phyloP scores from a whole-genome alignment of 2,797 vertebrate species.

The Choloepus didactylus region DNA sequence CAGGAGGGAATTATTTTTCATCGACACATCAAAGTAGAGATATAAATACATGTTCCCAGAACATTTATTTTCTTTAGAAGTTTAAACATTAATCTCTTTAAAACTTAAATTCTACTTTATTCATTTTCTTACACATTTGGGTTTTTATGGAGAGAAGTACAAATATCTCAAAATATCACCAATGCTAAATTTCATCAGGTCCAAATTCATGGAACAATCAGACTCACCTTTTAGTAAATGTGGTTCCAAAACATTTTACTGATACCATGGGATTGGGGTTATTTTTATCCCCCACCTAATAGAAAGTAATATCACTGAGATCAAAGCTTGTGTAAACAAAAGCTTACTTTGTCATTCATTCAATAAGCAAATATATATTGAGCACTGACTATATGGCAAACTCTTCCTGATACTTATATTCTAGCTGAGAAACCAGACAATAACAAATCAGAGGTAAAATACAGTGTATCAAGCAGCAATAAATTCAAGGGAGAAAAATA shows the following conservation, averaged over 20 bases:
- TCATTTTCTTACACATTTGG: neutral
- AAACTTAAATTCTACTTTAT: neutral
- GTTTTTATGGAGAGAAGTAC: neutral
- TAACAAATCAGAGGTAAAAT: neutral
- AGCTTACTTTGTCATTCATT: neutral
- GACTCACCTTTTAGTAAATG: constrained; percentile 4
- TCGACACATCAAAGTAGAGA: neutral
- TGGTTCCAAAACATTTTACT: neutral
- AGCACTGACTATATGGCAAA: neutral
- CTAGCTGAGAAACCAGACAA: neutral
- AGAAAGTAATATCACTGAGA: neutral
- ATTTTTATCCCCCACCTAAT: neutral
- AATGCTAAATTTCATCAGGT: constrained; percentile 6
- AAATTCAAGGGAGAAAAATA: neutral
- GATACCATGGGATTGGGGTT: neutral
- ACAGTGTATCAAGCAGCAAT: neutral
- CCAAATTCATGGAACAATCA: neutral
- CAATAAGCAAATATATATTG: neutral
- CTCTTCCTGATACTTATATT: neutral
- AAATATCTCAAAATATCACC: constrained; percentile 25
- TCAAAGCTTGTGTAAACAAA: neutral
- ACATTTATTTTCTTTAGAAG: constrained; percentile 13
- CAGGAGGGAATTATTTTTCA: constrained; percentile 27
- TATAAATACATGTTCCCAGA: neutral
- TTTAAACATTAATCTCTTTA: constrained; percentile 31